phyloP scores from a whole-genome alignment of 2,113 vertebrate species.

The Epinephelus lanceolatus region DNA sequence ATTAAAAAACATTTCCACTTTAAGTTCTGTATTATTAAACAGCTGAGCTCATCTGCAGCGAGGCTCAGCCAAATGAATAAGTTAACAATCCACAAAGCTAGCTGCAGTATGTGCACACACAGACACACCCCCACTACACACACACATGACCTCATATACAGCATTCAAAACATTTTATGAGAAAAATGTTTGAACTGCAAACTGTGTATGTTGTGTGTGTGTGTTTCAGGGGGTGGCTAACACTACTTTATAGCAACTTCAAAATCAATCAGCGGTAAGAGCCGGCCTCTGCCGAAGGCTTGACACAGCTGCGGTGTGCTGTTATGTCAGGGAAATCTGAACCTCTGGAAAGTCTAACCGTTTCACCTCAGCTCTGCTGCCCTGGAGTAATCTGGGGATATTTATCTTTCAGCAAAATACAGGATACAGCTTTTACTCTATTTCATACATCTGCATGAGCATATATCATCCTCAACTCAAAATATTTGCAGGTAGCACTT shows the following conservation, averaged over 20 bases:
- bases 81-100: slow-evolving; percentile 33
- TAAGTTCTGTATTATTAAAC: slow-evolving; percentile 42
- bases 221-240: not conserved
- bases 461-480: slow-evolving; percentile 4
- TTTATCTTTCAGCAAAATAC: slow-evolving; percentile 35
- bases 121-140: slow-evolving; percentile 1
- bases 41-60: slow-evolving; percentile 43
- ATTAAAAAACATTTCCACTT: slow-evolving; percentile 1
- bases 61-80: slow-evolving; percentile 52
- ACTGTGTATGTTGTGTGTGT: slow-evolving; percentile 21
- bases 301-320: slow-evolving; percentile 55
- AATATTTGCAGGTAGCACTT: not conserved
- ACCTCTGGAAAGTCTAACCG: slow-evolving; percentile 41
- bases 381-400: slow-evolving; percentile 24
- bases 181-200: slow-evolving; percentile 8
- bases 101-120: not conserved
- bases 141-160: not conserved
- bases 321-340: slow-evolving; percentile 76
- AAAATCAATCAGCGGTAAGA: slow-evolving; percentile 41
- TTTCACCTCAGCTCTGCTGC: slow-evolving; percentile 43
- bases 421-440: not conserved
- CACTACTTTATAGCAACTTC: slow-evolving; percentile 16
- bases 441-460: not conserved
- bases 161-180: slow-evolving; percentile 53
- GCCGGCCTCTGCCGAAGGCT: slow-evolving; percentile 22